Evolutionary conservation across 2,797 vertebrate species (phyloP), one percentile per base, ranked within the genome.

Genomic region (Phoeniculus purpureus): DNA sequence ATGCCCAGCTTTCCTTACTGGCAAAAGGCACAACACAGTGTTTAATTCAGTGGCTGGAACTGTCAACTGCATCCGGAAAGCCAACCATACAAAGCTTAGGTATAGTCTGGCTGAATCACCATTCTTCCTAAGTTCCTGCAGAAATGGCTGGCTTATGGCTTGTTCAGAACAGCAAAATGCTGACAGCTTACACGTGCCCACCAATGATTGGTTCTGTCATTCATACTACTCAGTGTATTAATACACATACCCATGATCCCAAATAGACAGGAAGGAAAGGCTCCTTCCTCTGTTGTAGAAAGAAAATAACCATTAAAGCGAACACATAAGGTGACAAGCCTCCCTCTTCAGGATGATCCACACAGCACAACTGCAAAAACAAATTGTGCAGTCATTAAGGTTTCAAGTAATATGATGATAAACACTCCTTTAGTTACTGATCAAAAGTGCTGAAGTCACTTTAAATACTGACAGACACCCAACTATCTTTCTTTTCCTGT

Each of bases 231-330:
- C 55, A 14, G 4, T 23, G 4, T 62, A 48, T 22, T 59, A 92
- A 67, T 12, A 60, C 12, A 96, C 96, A 93, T 97, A 99, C 99
- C 98, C 98, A 98, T 65, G 97, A 97, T 95, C 98, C 99, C 82
- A 99, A 97, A 94, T 99, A 99, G 22, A 98, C 97, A 31, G 99
- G 99, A 62, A 99, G 96, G 92, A 99, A 93, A 47, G 98, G 96
- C 58, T 98, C 98, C 90, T 97, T 98, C 94, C 98, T 98, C 90
- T 99, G 99, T 82, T 99, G 99, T 76, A 99, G 97, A 94, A 99
- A 99, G 97, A 98, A 99, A 96, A 99, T 97, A 61, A 98, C 98
- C 99, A 99, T 98, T 67, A 99, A 97, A 77, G 98, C 97, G 37
- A 99, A 98, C 59, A 98, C 97, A 2, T 99, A 99, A 1, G 98